Evolutionary conservation across 2,888 invertebrate genomes (phyloP).

Genomic region (Eristalis tenax): DNA sequence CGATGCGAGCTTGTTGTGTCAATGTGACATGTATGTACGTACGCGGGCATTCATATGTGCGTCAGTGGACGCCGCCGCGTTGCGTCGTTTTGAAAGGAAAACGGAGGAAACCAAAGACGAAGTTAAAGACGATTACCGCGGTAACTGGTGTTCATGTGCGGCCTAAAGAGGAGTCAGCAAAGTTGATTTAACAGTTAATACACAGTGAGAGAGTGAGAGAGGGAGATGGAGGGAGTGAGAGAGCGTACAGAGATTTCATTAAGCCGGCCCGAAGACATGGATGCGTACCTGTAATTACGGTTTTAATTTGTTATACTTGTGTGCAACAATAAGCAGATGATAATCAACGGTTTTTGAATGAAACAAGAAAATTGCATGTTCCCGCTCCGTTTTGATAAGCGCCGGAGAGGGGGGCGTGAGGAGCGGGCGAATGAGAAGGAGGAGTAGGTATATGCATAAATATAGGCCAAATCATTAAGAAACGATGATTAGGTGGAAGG

Average conservation of each 20-base stretch:
- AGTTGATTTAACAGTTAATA: constrained; percentile 56
- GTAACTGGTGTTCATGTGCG: constrained; percentile 14
- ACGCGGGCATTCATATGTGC: neutral
- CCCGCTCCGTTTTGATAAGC: neutral
- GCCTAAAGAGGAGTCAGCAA: constrained; percentile 18
- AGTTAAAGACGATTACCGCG: neutral
- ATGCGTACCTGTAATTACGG: constrained; percentile 57
- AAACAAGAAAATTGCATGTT: constrained; percentile 56
- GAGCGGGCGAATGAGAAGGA: neutral
- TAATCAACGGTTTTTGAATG: constrained; percentile 58
- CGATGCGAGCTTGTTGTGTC: constrained; percentile 19
- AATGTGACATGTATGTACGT: constrained; percentile 2
- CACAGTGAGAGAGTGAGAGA: too few relatives aligned
- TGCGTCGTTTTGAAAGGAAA: neutral
- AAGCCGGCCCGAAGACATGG: constrained; percentile 6
- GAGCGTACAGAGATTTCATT: constrained; percentile 51
- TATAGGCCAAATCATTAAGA: constrained; percentile 55
- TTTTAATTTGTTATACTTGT: constrained; percentile 66
- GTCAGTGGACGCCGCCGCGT: neutral
- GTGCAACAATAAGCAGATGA: constrained; percentile 57
- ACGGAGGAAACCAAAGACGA: neutral
- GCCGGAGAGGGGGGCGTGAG: neutral
- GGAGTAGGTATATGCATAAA: neutral
- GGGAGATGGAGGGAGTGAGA: constrained; percentile 1
- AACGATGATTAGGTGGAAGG: constrained; percentile 4